phyloP scores from a whole-genome alignment of 2,888 invertebrate species.

The Oasisia sp. region DNA sequence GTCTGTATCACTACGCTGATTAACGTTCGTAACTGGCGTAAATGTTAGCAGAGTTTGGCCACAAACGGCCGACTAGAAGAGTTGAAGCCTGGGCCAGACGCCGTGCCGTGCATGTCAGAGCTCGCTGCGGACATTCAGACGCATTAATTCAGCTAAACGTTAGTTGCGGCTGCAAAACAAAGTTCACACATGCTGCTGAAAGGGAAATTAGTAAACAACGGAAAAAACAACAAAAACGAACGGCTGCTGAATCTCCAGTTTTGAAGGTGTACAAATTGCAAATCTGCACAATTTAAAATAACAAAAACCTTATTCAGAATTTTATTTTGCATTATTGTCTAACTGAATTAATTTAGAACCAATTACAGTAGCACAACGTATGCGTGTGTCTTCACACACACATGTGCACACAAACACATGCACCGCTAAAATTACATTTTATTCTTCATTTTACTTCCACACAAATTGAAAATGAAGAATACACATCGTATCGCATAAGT shows the following conservation, averaged over 20 bases:
- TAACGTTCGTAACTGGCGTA: background rate
- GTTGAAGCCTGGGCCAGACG: background rate
- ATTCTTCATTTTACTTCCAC: background rate
- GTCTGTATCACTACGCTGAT: background rate
- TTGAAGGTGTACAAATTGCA: background rate
- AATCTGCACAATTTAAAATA: background rate
- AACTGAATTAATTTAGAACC: background rate
- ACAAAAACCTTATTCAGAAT: background rate
- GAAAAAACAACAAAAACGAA: background rate
- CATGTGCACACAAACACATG: background rate
- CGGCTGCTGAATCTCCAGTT: background rate
- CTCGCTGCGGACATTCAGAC: background rate
- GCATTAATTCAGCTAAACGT: slow-evolving; percentile 17
- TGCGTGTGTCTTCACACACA: background rate
- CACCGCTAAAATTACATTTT: background rate
- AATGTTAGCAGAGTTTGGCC: background rate
- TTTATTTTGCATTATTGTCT: background rate
- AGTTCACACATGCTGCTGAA: background rate
- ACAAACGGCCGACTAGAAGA: background rate
- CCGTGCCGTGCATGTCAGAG: slow-evolving; percentile 6
- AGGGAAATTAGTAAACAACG: slow-evolving; percentile 12
- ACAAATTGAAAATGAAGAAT: background rate
- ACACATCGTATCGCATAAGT: background rate
- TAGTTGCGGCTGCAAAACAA: slow-evolving; percentile 13
- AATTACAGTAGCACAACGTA: no score